These are phyloP conservation scores for Sebastes nivosus DNA, from an alignment of 2,797 vertebrate genomes.

Conservation along the genomic window DNA sequence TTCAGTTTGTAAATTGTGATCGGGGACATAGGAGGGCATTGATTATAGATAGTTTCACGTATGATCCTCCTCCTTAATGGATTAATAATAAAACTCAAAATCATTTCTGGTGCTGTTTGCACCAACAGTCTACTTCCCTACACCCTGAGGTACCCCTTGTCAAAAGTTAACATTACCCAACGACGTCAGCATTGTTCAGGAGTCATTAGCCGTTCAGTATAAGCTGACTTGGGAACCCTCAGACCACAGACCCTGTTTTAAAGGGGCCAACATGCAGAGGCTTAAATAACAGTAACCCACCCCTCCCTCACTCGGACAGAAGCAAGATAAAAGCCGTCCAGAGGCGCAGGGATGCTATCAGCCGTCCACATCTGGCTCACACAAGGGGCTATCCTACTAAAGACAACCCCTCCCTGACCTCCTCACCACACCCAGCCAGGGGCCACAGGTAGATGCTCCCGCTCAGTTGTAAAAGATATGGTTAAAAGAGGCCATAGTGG, in stretches of 20 bases:
- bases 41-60: neutral
- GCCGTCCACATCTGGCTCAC: neutral
- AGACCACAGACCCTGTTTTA: neutral
- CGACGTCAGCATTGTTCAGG: neutral
- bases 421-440: neutral
- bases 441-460: neutral
- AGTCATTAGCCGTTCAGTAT: neutral
- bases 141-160: neutral
- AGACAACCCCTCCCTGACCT: neutral
- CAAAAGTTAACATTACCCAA: neutral
- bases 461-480: neutral
- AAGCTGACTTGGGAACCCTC: neutral
- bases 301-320: neutral
- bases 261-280: neutral
- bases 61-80: neutral
- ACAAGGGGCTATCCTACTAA: neutral
- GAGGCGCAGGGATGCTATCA: neutral
- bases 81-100: neutral
- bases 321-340: neutral
- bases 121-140: neutral
- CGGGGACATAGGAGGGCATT: neutral
- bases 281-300: neutral
- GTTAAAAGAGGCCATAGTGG: neutral
- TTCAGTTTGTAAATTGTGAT: neutral
- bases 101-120: neutral